Base-by-base conservation (phyloP, 2,888 invertebrate genomes). In the Furcula furcula region DNA sequence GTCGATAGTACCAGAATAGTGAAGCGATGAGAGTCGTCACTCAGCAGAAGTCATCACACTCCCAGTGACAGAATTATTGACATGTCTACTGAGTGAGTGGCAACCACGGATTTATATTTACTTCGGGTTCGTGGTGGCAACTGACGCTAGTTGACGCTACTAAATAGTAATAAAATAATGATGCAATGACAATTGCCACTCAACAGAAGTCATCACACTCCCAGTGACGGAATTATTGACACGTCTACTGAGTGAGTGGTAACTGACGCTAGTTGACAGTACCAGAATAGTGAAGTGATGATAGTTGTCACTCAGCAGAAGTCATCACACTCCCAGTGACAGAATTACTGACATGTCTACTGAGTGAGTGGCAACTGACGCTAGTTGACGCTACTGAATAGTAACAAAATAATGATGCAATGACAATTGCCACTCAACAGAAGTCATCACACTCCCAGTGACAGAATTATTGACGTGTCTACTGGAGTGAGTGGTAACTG, bases 311-410 rank as follows among this genome's bases (percentile, higher is more conserved):
- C 15, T 29, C 25, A 31, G 20, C 16, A n/a, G 2, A 3, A 19
- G 15, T 30, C 0, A 23, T 40, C 22, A 28, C 20, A 29, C 12
- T 46, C 45, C 55, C 55, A 59, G 56, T 59, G 59, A 55, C 54
- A 56, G 49, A 53, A 46, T 46, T 12, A 14, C 1, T 4, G 34
- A 50, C 45, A 35, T 62, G 54, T 41, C 35, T 34, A 31, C 47
- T 47, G 31, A 29, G 40, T 27, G 23, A 40, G 38, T 46, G 47
- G 43, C 37, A 40, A 50, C 46, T 21, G 10, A 14, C 19, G 16
- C 28, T 29, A 18, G 29, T n/a, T 18, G 10, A 21, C 18, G 7
- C 7, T 10, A 14, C 6, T 16, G 12, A 20, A 16, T 7, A 23
- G n/a, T n/a, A n/a, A n/a, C n/a, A 28, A 6, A 16, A 15, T 4